Percentiles rank a stretch among this genome's conserved stretches.
These are phyloP conservation scores for Sylvilagus floridanus DNA, from an alignment of 2,797 vertebrate species.

Conservation along the genomic window DNA sequence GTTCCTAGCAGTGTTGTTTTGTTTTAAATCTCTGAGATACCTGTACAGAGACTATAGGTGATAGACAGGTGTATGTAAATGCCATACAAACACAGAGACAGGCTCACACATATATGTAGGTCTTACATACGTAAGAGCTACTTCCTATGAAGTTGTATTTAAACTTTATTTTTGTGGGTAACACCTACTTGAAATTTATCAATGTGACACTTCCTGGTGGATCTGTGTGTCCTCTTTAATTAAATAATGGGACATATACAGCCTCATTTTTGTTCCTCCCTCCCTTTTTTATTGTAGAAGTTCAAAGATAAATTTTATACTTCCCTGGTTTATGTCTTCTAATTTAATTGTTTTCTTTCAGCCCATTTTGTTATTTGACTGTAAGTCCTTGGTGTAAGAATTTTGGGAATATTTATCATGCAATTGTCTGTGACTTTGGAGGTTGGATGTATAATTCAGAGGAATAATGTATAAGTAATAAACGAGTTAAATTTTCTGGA, in stretches of 20 bases:
- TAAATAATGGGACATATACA: neutral
- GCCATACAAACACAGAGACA: neutral
- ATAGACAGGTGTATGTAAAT: neutral
- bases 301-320: constrained; percentile 24
- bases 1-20: neutral
- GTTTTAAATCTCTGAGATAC: constrained; percentile 28
- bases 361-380: constrained; percentile 34
- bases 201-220: neutral
- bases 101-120: neutral
- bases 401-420: neutral
- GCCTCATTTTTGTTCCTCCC: neutral
- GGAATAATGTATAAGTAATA: neutral
- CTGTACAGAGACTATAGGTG: neutral
- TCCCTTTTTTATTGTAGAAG: constrained; percentile 10
- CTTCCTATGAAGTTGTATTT: constrained; percentile 13
- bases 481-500: constrained; percentile 36
- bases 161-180: constrained; percentile 39
- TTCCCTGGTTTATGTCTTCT: neutral
- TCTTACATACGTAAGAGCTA: neutral
- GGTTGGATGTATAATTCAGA: neutral
- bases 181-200: neutral
- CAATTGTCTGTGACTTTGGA: constrained; percentile 23
- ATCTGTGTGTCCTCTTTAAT: neutral
- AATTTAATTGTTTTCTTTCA: neutral
- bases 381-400: neutral